These are phyloP conservation scores for Volucella inanis DNA, from an alignment of 2,888 invertebrate genomes.

Conservation along the genomic window DNA sequence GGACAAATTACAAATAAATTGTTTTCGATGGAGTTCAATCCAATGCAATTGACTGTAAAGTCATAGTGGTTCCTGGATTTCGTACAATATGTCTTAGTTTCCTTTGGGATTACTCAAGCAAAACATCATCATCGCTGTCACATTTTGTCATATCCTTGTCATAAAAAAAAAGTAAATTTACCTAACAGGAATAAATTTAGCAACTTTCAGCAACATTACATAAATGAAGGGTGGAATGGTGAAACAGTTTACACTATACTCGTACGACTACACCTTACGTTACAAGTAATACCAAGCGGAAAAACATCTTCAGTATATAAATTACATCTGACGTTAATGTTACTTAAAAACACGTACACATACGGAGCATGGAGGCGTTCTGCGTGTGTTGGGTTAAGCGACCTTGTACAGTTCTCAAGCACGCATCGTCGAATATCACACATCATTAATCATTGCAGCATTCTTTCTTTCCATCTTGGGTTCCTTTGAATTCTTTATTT, in stretches of 20 bases:
- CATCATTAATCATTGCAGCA: constrained; percentile 81
- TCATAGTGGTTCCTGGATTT: too few relatives aligned
- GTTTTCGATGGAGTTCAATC: too few relatives aligned
- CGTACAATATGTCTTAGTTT: too few relatives aligned
- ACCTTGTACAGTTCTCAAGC: constrained; percentile 46
- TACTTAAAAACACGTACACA: constrained; percentile 75
- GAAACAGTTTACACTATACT: constrained; percentile 20
- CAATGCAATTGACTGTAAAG: too few relatives aligned
- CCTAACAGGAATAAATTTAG: constrained; percentile 15
- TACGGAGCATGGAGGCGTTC: constrained; percentile 65
- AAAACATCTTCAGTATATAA: constrained; percentile 62
- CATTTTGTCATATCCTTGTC: constrained; percentile 47
- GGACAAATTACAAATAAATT: too few relatives aligned
- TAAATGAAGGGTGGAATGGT: constrained; percentile 46
- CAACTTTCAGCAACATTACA: constrained; percentile 44
- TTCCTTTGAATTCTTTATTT: constrained; percentile 57
- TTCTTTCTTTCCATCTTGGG: constrained; percentile 31
- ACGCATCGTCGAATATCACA: constrained; percentile 78
- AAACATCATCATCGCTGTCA: constrained; percentile 52
- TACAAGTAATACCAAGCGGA: constrained; percentile 29
- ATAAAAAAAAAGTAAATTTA: constrained; percentile 44
- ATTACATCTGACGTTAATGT: constrained; percentile 75
- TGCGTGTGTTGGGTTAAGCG: constrained; percentile 43
- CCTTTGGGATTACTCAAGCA: constrained; percentile 39
- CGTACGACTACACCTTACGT: constrained; percentile 18